A percentile compares a stretch with the other conserved stretches of the same genome.
Evolutionary conservation across 2,797 vertebrate species (phyloP).

Genomic region (Chlorospingus flavigularis): DNA sequence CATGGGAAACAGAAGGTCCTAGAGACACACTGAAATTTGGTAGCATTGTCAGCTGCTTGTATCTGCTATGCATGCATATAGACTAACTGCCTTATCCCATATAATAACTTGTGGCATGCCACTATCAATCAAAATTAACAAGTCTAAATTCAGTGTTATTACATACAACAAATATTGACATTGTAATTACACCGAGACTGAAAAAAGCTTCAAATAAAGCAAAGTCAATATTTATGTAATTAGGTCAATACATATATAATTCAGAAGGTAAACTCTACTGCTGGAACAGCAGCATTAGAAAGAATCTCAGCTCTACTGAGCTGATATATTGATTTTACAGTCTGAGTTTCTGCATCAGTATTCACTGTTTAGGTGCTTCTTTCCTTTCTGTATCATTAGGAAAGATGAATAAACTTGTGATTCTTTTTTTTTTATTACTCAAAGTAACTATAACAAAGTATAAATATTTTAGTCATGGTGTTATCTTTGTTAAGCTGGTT

Average conservation of each 20-base stretch:
- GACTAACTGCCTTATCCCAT: background rate
- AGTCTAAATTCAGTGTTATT: slow-evolving; percentile 71
- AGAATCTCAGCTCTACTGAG: slow-evolving; percentile 48
- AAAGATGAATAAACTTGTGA: slow-evolving; percentile 50
- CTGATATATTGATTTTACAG: slow-evolving; percentile 73
- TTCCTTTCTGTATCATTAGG: slow-evolving; percentile 59
- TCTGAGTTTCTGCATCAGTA: slow-evolving; percentile 50
- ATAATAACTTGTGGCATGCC: slow-evolving; percentile 44
- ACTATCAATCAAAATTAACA: slow-evolving; percentile 73
- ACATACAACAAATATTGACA: slow-evolving; percentile 74
- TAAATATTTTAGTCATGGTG: slow-evolving; percentile 35
- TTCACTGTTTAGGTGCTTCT: slow-evolving; percentile 58
- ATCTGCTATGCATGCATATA: background rate
- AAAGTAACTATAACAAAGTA: background rate
- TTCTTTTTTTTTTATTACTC: background rate
- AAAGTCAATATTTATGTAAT: slow-evolving; percentile 81
- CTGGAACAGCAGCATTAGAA: slow-evolving; percentile 39
- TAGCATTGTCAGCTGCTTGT: background rate
- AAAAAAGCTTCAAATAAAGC: slow-evolving; percentile 67
- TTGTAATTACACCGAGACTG: slow-evolving; percentile 68
- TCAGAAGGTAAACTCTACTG: slow-evolving; percentile 64
- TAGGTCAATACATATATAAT: slow-evolving; percentile 75
- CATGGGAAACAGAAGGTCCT: background rate
- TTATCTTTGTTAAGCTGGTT: slow-evolving; percentile 31
- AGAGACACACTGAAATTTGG: background rate